Evolutionary conservation across 2,113 vertebrate species (phyloP).

Genomic region (Antechinus flavipes): DNA sequence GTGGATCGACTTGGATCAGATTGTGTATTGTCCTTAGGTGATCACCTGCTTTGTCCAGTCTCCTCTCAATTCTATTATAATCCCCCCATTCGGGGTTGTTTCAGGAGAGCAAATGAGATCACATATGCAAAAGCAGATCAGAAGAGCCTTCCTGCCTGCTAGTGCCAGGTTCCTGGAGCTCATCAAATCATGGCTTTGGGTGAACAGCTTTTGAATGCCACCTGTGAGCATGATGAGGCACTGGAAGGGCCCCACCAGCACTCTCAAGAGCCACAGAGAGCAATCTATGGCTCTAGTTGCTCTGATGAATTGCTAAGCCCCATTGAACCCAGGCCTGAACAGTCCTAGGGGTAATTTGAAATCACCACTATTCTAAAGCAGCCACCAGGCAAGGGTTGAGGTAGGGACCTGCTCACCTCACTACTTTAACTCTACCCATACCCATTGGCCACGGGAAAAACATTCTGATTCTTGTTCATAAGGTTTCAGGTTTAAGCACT

Average conservation of each 20-base stretch:
- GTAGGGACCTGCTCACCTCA: not conserved
- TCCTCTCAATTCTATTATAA: not conserved
- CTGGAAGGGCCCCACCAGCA: not conserved
- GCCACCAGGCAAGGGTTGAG: not conserved
- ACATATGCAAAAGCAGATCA: not conserved
- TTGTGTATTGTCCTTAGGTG: not conserved
- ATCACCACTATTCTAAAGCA: not conserved
- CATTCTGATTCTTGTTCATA: not conserved
- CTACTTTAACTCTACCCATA: not conserved
- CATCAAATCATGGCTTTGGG: not conserved
- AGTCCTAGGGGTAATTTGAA: not conserved
- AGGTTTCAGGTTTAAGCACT: not conserved
- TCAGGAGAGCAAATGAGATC: not conserved
- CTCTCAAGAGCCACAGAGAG: not conserved
- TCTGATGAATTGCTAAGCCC: not conserved
- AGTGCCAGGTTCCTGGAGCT: not conserved
- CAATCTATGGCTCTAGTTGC: not conserved
- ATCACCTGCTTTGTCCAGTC: not conserved
- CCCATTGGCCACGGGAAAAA: not conserved
- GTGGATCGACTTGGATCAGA: not conserved
- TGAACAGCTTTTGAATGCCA: not conserved
- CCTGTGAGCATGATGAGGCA: not conserved
- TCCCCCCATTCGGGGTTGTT: not conserved
- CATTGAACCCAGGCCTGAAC: not conserved
- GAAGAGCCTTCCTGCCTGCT: not conserved